These are phyloP conservation scores for Brevimyrus niger DNA, from an alignment of 2,113 vertebrate species.

Conservation along the genomic window DNA sequence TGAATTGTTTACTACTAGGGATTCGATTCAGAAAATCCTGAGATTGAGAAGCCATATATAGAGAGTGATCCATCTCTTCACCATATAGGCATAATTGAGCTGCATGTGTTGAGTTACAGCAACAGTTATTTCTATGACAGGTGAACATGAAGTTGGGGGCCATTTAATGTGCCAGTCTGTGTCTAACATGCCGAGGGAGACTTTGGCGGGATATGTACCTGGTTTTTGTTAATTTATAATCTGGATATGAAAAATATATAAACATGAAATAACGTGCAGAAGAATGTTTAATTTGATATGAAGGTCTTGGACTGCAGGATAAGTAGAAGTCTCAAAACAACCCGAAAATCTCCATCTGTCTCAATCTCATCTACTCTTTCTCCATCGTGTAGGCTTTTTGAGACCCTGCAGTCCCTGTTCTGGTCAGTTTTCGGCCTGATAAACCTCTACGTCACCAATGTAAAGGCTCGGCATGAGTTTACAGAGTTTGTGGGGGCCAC, in stretches of 20 bases:
- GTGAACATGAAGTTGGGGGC: background rate
- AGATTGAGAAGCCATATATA: background rate
- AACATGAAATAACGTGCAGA: background rate
- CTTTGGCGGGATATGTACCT: background rate
- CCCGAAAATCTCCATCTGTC: background rate
- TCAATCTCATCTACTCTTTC: background rate
- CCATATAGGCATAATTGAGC: background rate
- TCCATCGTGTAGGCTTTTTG: slow-evolving; percentile 72
- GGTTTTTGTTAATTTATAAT: background rate
- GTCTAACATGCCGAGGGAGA: background rate
- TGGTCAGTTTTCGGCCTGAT: slow-evolving; percentile 93
- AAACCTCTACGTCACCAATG: slow-evolving; percentile 91
- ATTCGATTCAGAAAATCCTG: background rate
- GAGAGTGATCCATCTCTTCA: background rate
- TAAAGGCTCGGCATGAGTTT: slow-evolving; percentile 91
- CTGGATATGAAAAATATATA: background rate
- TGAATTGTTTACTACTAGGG: background rate
- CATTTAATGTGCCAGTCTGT: background rate
- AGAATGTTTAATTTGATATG: background rate
- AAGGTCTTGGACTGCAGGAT: background rate
- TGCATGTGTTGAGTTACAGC: background rate
- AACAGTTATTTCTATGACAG: background rate
- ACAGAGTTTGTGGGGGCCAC: slow-evolving; percentile 93
- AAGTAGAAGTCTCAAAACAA: background rate
- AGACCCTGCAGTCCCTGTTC: slow-evolving; percentile 95